Base-by-base conservation (phyloP, 2,888 invertebrate species). In the Lacanobia wlatinum region DNA sequence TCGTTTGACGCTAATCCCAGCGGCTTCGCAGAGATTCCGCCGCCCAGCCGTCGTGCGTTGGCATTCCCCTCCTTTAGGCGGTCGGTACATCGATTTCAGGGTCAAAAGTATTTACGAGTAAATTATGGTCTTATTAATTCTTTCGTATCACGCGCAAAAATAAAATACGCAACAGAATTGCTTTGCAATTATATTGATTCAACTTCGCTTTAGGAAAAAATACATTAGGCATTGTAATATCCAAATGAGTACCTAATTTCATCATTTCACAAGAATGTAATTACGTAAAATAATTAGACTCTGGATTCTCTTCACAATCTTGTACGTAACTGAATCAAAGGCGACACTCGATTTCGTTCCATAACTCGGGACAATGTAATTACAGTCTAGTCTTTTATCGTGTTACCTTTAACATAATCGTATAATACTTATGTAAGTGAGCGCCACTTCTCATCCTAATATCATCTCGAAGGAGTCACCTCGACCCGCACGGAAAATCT, bases 1-100 rank as follows among this genome's bases (percentile, higher is more conserved):
- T 94, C 95, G 95, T 95, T 95, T 94, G 95, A 93, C 94, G 94
- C 91, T 95, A 95, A 95, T 95, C 95, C 95, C 93, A 88, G 76
- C 88, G 93, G 93, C 89, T 92, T 90, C 90, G 92, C 91, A 88
- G 91, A 93, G 93, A 94, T 94, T 94, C 92, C 90, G 87, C 90
- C 91, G 90, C 88, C 87, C 87, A 85, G 88, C 88, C 87, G 70
- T 65, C 88, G 81, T 83, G 85, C 87, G 85, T 83, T 84, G 84
- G 73, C 84, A 81, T 83, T 83, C 76, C 84, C 85, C 85, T 86
- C 84, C 83, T 84, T 79, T 23, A 80, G 63, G 61, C 82, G 72
- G 66, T 87, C 82, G 72, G 66, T 88, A 89, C 88, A 88, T 89
- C 89, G 90, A 87, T 85, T 87, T 85, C 88, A 92, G 92, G 93